These are phyloP conservation scores for Oryctolagus cuniculus DNA, from an alignment of 2,113 vertebrate species.

Conservation along the genomic window DNA sequence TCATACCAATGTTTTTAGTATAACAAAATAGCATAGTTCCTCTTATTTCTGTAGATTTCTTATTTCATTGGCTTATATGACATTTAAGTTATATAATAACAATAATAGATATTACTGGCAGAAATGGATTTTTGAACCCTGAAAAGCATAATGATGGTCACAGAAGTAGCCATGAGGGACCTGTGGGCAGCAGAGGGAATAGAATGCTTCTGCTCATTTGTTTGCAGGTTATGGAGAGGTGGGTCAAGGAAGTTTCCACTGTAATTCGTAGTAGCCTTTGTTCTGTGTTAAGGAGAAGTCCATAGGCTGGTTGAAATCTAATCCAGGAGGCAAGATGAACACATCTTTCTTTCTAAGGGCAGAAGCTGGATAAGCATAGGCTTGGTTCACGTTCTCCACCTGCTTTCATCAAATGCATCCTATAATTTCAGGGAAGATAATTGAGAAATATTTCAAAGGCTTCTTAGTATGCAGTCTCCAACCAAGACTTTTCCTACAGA, in stretches of 20 bases:
- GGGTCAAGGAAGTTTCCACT: not conserved
- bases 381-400: not conserved
- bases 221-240: not conserved
- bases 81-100: slow-evolving; percentile 53
- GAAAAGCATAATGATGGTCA: not conserved
- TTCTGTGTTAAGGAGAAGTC: not conserved
- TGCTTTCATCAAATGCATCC: not conserved
- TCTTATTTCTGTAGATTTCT: slow-evolving; percentile 5
- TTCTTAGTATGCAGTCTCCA: not conserved
- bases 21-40: slow-evolving; percentile 42
- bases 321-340: not conserved
- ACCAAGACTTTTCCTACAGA: slow-evolving; percentile 8
- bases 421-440: slow-evolving; percentile 26
- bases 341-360: not conserved
- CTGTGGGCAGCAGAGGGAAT: not conserved
- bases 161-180: not conserved
- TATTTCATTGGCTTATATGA: slow-evolving; percentile 28
- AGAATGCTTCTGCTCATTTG: not conserved
- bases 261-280: not conserved
- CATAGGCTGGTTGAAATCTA: not conserved
- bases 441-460: slow-evolving; percentile 22
- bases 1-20: slow-evolving; percentile 45
- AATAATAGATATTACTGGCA: slow-evolving; percentile 36
- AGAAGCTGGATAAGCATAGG: not conserved
- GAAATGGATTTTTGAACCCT: slow-evolving; percentile 44